phyloP scores from a whole-genome alignment of 1,140 invertebrate species.

The Plectus sambesii region DNA sequence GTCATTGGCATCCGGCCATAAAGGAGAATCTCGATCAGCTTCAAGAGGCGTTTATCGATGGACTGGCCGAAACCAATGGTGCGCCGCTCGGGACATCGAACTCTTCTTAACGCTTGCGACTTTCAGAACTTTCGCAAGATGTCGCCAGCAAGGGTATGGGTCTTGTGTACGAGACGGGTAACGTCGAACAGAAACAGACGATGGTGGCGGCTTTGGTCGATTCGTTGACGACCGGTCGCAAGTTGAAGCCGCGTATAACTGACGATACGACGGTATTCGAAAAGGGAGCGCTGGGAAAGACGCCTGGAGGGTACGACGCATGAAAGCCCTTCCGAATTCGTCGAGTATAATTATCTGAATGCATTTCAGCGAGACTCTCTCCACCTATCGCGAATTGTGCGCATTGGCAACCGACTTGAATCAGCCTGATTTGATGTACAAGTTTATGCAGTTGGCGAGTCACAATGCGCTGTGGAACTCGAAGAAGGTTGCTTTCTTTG shows the following conservation, averaged over 20 bases:
- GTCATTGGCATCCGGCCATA: conserved; percentile 66
- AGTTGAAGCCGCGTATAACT: conserved; percentile 56
- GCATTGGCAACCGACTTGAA: conserved; percentile 80
- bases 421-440: conserved; percentile 82
- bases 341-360: not conserved
- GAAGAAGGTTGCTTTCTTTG: conserved; percentile 49
- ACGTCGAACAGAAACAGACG: conserved; percentile 58
- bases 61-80: conserved; percentile 78
- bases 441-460: conserved; percentile 86
- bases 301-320: conserved; percentile 69
- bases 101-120: not conserved
- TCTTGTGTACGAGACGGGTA: conserved; percentile 68
- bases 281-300: conserved; percentile 68
- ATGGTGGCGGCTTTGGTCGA: conserved; percentile 66
- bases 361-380: conserved; percentile 60
- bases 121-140: conserved; percentile 65
- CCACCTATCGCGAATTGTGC: conserved; percentile 85
- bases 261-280: conserved; percentile 74
- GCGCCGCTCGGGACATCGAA: conserved; percentile 31
- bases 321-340: no score
- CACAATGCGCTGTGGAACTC: conserved; percentile 86
- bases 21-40: conserved; percentile 58
- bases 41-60: conserved; percentile 72
- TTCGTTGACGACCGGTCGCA: conserved; percentile 63
- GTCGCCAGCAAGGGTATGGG: conserved; percentile 77